phyloP scores from a whole-genome alignment of 2,888 invertebrate species.

The Zaprionus lineosus region DNA sequence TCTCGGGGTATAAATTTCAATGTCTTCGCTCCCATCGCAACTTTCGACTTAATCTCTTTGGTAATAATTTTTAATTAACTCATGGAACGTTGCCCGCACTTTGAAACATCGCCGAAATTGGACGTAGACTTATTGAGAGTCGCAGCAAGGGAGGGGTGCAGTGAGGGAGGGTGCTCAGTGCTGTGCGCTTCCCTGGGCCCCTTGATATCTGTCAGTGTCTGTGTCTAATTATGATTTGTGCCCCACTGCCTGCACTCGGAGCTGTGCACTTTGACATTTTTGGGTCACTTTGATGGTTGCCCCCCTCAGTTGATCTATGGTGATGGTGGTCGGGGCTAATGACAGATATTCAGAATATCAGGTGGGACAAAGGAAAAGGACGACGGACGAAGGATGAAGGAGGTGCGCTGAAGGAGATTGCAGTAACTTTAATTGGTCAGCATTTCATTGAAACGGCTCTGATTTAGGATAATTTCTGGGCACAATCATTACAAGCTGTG shows the following conservation, averaged over 20 bases:
- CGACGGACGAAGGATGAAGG: no score
- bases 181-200: conserved; percentile 2
- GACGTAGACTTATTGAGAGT: conserved; percentile 48
- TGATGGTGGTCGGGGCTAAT: no score
- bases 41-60: conserved; percentile 55
- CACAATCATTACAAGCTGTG: no score
- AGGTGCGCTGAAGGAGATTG: no score
- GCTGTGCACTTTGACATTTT: conserved; percentile 34
- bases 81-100: conserved; percentile 43
- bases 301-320: conserved; percentile 16
- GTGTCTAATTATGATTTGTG: conserved; percentile 28
- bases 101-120: conserved; percentile 43
- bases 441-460: no score
- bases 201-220: background rate
- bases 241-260: conserved; percentile 2
- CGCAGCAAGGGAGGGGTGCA: background rate
- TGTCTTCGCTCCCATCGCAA: conserved; percentile 15
- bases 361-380: no score
- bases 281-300: conserved; percentile 16
- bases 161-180: background rate
- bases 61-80: conserved; percentile 74
- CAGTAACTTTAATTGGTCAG: no score
- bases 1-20: conserved; percentile 35
- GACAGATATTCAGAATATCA: no score
- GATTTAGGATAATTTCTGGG: no score